Evolutionary conservation across 2,888 invertebrate species (phyloP), one percentile per base, ranked within the genome.

Genomic region (Agrypnus murinus): DNA sequence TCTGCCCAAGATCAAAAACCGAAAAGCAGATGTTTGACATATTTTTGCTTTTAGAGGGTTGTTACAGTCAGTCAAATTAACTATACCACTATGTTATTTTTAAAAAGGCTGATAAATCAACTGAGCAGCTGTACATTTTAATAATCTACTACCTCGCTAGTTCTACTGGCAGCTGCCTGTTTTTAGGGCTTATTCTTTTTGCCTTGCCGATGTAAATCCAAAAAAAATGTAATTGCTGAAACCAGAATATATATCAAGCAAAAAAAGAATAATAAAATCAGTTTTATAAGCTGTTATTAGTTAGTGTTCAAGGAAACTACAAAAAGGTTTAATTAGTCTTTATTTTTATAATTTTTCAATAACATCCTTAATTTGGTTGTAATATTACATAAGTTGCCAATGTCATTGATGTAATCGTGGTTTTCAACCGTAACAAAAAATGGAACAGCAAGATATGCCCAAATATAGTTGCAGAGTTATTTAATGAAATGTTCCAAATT

Each of bases 41-140:
- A 55, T 55, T 55, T 58, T 31, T 55, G 40, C 58, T 43, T 58
- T 58, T 58, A 43, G 58, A 40, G 58, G 48, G 58, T 43, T 15
- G 17, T 43, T 17, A 17, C 36, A 36, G 55, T 7, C 2, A 7
- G 4, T 40, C 40, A 40, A 6, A 6, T 40, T 40, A 40, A 12
- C 2, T 2, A 4, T 40, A 7, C 2, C 2, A 10, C 40, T 2
- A 36, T 15, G 1, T 17, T 55, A 55, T 36, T 55, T 55, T 55
- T 55, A 15, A 36, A 36, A 14, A 15, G 2, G 5, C 9, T 12
- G 0, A 10, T 34, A n/a, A 62, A 2, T 46, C 1, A 5, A 6
- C 14, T 62, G 62, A n/a, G 0, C 46, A 12, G 32, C 62, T 46
- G n/a, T 14, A 48, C 14, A 48, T 62, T 62, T 62, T 32, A 34